Conservation (phyloP, 1,140 invertebrate genomes). For the Drosophila bifasciata region DNA sequence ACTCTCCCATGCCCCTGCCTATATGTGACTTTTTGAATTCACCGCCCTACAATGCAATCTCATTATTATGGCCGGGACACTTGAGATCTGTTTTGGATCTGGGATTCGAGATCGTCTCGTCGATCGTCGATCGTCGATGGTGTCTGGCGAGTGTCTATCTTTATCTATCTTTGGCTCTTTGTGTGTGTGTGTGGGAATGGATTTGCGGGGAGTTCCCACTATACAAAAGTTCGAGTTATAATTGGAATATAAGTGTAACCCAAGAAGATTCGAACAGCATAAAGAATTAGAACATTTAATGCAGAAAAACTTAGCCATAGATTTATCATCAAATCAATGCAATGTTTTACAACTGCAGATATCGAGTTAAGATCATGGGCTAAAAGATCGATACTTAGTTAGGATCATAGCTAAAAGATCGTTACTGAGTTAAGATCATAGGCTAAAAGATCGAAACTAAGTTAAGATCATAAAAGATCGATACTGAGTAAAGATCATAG, state of each 20-base stretch:
- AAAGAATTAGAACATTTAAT: no score
- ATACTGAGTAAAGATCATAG: no score
- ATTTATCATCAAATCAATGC: no score
- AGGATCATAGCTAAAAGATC: no score
- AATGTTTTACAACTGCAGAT: no score
- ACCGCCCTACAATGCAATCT: constrained; percentile 53
- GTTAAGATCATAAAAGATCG: no score
- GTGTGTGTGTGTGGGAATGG: constrained; percentile 39
- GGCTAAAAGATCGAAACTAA: no score
- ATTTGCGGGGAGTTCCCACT: constrained; percentile 47
- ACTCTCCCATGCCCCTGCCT: no score
- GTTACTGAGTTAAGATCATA: no score
- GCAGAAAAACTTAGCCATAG: no score
- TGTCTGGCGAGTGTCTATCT: constrained; percentile 45
- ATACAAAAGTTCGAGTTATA: constrained; percentile 36
- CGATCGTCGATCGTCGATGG: neutral
- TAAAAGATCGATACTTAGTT: no score
- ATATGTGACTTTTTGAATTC: constrained; percentile 38
- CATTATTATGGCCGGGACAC: constrained; percentile 45
- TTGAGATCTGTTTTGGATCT: constrained; percentile 30
- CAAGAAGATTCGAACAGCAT: neutral
- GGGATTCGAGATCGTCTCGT: neutral
- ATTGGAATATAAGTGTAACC: constrained; percentile 26
- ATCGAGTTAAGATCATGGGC: no score
- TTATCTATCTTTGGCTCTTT: constrained; percentile 24